Base-by-base conservation (phyloP, 2,888 invertebrate species). In the Parapristionchus giblindavisi region DNA sequence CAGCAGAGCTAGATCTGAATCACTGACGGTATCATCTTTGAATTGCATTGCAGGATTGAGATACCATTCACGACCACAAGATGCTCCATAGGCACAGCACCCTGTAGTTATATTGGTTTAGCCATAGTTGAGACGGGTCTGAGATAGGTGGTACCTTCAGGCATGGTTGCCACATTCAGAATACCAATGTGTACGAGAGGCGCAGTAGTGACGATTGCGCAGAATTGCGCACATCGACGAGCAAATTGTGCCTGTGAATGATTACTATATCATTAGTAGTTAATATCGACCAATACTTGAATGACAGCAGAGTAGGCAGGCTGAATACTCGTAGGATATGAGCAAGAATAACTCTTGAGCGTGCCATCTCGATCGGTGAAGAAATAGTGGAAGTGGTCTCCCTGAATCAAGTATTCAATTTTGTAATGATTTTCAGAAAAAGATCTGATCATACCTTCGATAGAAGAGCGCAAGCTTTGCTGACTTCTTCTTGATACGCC, bases 61-160 rank as follows among this genome's bases (percentile, higher is more conserved):
- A 51, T 83, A 85, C 85, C 85, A 85, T 63, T 85, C 85, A 61
- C 85, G 80, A 34, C 85, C 85, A 58, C 83, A 83, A 11, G 85
- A 85, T 8, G 85, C 84, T n/a, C 85, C 85, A 60, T 82, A 85
- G 0, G 82, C 82, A 60, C 81, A 84, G 61, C 81, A 83, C 21
- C 85, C 83, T 79, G 63, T 3, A n/a, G 60, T 6, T 6, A 27
- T 51, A 34, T 34, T 8, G 32, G 21, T 11, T 48, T 21, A 21
- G 17, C 17, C 51, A 51, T 51, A 1, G 51, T 51, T 51, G 17
- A n/a, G 36, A 5, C 5, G 3, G 54, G 40, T 24, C 24, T 36
- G 38, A 21, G 29, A 38, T 61, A 61, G 5, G 0, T 52, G 2
- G 1, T n/a, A 79, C 82, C 81, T 75, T 85, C 85, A 32, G 85